These are phyloP conservation scores for Andrena camellia DNA, from an alignment of 2,888 invertebrate species.

Conservation along the genomic window DNA sequence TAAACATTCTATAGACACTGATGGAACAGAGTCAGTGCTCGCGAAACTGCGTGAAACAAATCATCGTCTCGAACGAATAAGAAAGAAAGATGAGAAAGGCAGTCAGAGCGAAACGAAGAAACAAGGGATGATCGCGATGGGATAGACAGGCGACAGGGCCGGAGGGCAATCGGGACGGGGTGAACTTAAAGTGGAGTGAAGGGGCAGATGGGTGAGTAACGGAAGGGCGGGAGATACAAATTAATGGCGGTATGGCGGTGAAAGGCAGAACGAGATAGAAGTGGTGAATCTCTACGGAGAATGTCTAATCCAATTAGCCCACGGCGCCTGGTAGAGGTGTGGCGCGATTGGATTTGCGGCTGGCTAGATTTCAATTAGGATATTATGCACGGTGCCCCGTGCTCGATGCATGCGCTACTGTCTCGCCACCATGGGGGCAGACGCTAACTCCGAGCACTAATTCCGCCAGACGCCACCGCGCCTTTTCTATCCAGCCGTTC, in stretches of 20 bases:
- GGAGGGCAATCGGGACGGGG: slow-evolving; percentile 7
- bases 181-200: slow-evolving; percentile 53
- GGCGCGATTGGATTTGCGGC: slow-evolving; percentile 73
- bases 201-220: slow-evolving; percentile 17
- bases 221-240: slow-evolving; percentile 37
- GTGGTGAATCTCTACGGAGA: slow-evolving; percentile 68
- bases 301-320: slow-evolving; percentile 79
- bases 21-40: slow-evolving; percentile 10
- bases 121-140: not conserved
- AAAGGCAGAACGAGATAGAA: slow-evolving; percentile 58
- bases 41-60: not conserved
- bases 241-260: slow-evolving; percentile 35
- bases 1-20: slow-evolving; percentile 24
- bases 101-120: not conserved
- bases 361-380: slow-evolving; percentile 80
- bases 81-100: not conserved
- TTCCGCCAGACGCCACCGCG: slow-evolving; percentile 9
- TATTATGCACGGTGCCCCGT: slow-evolving; percentile 72
- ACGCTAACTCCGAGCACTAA: slow-evolving; percentile 53
- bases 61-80: not conserved
- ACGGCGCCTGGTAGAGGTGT: slow-evolving; percentile 71
- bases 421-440: slow-evolving; percentile 42
- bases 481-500: slow-evolving; percentile 13
- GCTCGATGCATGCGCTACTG: slow-evolving; percentile 69
- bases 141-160: not conserved